Base-by-base conservation (phyloP, 2,113 vertebrate genomes). In the Monopterus albus region DNA sequence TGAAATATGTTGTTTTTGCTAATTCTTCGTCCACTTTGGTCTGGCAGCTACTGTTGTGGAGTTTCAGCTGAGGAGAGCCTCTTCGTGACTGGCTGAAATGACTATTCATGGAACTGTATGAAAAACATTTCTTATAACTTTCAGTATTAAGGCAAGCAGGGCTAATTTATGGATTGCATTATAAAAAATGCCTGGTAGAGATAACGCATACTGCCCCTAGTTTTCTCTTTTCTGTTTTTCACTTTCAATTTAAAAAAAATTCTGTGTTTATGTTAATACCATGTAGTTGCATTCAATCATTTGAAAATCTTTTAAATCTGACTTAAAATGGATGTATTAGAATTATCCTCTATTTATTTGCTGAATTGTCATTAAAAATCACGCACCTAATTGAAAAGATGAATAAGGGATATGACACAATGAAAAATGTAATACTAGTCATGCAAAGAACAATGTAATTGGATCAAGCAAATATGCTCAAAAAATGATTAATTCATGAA, bases 391-490 rank as follows among this genome's bases (percentile, higher is more conserved):
- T 78, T 83, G 65, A 47, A 82, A 77, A 79, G 62, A 75, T 75
- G 64, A 86, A 55, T 60, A 78, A 85, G 64, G 75, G 64, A 76
- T 59, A 58, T 42, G 75, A 15, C 50, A 78, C 0, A 3, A 67
- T 78, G 72, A 87, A 46, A 78, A 84, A 84, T 75, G n/a, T n/a
- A 84, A 78, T 47, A 50, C 46, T 72, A 67, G 73, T 78, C 80
- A 86, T 81, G 85, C 82, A 83, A 79, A 75, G 72, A 84, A 72
- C 45, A 86, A 61, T 71, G 58, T 83, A 88, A 90, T 85, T 87
- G 82, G 63, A 90, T 84, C 17, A 18, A 47, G 82, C 74, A 80
- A 72, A 83, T 58, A 63, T 74, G 74, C 79, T 81, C 67, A 74
- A 55, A 69, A 82, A 84, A 75, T 49, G 39, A 86, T 83, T 84